Evolutionary conservation across 2,113 vertebrate genomes (phyloP), one percentile per base, ranked within the genome.

Genomic region (Turnix velox): DNA sequence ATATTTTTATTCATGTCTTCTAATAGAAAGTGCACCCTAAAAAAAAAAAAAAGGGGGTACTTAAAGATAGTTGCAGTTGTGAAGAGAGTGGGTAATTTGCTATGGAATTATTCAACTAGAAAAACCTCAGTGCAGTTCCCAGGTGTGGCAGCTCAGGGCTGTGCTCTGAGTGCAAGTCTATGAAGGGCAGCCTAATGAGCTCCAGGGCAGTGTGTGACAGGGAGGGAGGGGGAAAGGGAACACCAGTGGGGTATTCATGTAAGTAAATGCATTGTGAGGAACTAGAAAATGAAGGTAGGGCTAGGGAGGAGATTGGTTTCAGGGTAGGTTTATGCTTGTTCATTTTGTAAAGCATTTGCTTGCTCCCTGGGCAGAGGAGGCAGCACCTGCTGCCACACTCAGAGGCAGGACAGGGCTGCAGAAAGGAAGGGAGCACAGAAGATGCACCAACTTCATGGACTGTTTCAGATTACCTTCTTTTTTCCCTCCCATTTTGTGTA

Each of bases 191-290:
- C n/a, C n/a, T n/a, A n/a, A n/a, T n/a, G n/a, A n/a, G n/a, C n/a
- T n/a, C n/a, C n/a, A n/a, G n/a, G n/a, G n/a, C n/a, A n/a, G n/a
- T 5, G 8, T 7, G 5, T 14, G 12, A 18, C 3, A 3, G 20
- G 18, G 22, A 14, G 16, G 4, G 1, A 4, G 2, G 17, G 14
- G 30, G 28, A 39, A 46, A 59, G 35, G 31, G 33, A 18, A 31
- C 13, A 42, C 3, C 3, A 31, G 8, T 18, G 33, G 25, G 68
- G 84, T 43, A 49, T 7, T 7, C 0, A 25, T 4, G 3, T 31
- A 58, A n/a, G 16, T 17, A 25, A 90, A 73, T 4, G 2, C 22
- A 58, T 4, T 15, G 28, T 8, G 15, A 61, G 65, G 84, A 90
- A 76, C 14, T 7, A 2, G 6, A 66, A 83, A 65, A 63, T 35